phyloP scores from a whole-genome alignment of 1,140 invertebrate genomes.

The Anthonomus grandis region DNA sequence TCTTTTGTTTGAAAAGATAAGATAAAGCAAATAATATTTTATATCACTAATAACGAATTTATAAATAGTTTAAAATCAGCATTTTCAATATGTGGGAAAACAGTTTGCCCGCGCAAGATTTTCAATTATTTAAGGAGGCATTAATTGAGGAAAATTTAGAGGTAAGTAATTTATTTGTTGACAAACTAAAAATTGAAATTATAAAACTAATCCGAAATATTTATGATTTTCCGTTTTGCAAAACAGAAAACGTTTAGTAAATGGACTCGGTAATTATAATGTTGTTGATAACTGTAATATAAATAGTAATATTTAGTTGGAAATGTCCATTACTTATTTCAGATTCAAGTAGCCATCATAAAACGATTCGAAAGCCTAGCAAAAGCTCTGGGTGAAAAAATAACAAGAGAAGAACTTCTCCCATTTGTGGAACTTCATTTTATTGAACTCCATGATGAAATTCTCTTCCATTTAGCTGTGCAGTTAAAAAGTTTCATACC shows the following conservation, averaged over 20 bases:
- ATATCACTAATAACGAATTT: too few species aligned
- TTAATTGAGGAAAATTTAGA: constrained; percentile 31
- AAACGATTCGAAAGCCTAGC: constrained; percentile 34
- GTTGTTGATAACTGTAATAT: not conserved
- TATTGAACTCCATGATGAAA: constrained; percentile 35
- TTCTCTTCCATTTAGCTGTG: constrained; percentile 33
- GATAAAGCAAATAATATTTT: too few species aligned
- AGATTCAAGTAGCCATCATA: constrained; percentile 36
- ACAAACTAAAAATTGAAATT: not conserved
- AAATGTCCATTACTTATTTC: constrained; percentile 10
- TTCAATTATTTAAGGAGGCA: constrained; percentile 32
- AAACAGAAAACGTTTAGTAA: not conserved
- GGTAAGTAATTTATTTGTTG: constrained; percentile 22
- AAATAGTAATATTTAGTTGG: not conserved
- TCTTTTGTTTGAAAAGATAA: too few species aligned
- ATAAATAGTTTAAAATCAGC: too few species aligned
- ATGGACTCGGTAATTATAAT: too few species aligned
- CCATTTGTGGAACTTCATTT: constrained; percentile 30
- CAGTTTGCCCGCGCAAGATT: constrained; percentile 12
- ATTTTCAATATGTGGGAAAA: too few species aligned
- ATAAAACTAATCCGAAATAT: not conserved
- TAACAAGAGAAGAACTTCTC: constrained; percentile 36
- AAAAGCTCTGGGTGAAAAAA: constrained; percentile 30
- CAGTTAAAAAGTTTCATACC: constrained; percentile 37
- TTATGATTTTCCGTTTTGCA: not conserved